Conservation (phyloP, 2,113 vertebrate species). For the Pteropus alecto region DNA sequence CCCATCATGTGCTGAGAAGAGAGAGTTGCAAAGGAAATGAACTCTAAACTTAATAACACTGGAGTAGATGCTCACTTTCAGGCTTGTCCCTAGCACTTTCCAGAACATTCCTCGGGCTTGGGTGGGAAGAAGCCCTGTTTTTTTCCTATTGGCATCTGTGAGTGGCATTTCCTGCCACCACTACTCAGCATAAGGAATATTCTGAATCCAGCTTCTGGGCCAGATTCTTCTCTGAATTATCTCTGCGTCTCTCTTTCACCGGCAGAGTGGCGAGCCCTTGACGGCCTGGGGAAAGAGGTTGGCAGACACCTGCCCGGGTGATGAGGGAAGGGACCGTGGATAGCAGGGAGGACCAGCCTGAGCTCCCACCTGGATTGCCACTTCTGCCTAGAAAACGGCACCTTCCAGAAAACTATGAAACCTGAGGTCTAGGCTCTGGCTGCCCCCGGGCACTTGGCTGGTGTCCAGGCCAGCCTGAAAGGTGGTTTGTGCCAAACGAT, state of each 20-base stretch:
- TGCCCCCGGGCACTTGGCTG: neutral
- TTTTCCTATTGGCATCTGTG: neutral
- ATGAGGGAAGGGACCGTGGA: neutral
- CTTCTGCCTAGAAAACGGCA: neutral
- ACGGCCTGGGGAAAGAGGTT: neutral
- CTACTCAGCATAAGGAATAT: accelerated
- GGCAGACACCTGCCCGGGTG: neutral
- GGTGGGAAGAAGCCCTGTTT: neutral
- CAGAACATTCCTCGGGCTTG: neutral
- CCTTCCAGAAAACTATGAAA: neutral
- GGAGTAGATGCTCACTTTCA: neutral
- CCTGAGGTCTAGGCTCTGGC: neutral
- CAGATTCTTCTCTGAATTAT: neutral
- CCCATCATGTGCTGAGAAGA: neutral
- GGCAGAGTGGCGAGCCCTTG: accelerated
- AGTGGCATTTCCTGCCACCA: neutral
- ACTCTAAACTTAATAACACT: neutral
- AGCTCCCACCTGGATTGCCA: neutral
- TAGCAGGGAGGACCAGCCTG: neutral
- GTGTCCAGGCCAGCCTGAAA: neutral
- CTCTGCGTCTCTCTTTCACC: accelerated
- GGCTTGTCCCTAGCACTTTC: neutral
- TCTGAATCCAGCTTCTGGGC: neutral
- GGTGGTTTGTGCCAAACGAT: neutral
- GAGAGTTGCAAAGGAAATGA: neutral